Evolutionary conservation across 2,797 vertebrate species (phyloP).

Genomic region (Tokudaia tokunoshimensis): DNA sequence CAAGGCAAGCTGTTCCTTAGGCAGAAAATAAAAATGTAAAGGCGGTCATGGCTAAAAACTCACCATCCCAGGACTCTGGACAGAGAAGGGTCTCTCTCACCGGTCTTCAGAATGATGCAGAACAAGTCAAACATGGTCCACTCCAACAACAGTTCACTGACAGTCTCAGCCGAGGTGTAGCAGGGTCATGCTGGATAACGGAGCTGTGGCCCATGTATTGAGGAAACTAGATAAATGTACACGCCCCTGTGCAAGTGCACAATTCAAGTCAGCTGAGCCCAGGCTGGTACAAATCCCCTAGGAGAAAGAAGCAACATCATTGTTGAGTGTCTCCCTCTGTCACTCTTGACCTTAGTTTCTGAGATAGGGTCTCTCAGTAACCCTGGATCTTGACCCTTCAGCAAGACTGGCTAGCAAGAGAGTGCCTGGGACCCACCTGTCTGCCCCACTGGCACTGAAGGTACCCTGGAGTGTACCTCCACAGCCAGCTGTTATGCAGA

Average conservation of each 20-base stretch:
- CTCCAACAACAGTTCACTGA: neutral
- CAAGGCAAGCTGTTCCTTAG: slow-evolving; percentile 65
- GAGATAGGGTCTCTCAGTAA: neutral
- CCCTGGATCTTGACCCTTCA: neutral
- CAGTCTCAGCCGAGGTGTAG: neutral
- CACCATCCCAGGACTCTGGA: neutral
- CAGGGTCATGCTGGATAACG: neutral
- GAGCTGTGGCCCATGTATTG: neutral
- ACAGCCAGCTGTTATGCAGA: neutral
- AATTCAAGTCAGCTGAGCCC: neutral
- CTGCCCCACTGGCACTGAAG: too few species aligned
- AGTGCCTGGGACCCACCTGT: neutral
- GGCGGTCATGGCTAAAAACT: slow-evolving; percentile 51
- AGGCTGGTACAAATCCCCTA: neutral
- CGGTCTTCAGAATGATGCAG: accelerated
- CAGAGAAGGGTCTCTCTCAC: neutral
- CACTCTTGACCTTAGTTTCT: neutral
- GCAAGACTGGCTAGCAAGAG: neutral
- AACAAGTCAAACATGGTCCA: too few species aligned
- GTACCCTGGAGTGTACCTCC: too few species aligned
- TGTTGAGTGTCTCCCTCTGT: neutral
- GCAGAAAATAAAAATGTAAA: slow-evolving; percentile 70
- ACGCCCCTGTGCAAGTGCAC: neutral
- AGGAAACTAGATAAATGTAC: neutral
- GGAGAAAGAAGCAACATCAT: neutral